Evolutionary conservation across 2,888 invertebrate genomes (phyloP), one percentile per base, ranked within the genome.

Genomic region (Cordilura impudica): DNA sequence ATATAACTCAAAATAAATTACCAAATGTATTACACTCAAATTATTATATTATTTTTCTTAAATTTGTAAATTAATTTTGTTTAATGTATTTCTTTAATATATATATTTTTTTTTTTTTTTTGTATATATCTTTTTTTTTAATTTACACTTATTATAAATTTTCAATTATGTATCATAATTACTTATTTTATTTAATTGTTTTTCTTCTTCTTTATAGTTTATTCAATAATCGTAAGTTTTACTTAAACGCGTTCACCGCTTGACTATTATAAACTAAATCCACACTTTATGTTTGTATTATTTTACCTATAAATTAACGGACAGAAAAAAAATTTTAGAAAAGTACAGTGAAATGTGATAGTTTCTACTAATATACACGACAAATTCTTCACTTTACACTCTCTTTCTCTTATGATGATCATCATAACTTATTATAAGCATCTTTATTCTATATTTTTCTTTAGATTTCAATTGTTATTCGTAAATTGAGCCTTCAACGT

Each of bases 401-500:
- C 31, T 31, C 4, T 26, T 26, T 26, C 26, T 26, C 26, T 26
- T 26, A 26, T 26, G 26, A 26, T 26, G 19, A 78, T 70, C 35
- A 70, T 74, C 26, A 70, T 65, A n/a, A n/a, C n/a, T n/a, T 14
- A 18, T 35, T 12, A 29, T 16, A 54, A 35, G 26, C 8, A 31
- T 35, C 29, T 71, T 61, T 54, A 47, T 49, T 56, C 47, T 16
- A 35, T 19, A 35, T 43, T 63, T 14, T 14, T 58, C 29, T 67
- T 61, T 65, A 14, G 19, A 70, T 35, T 54, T 69, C 67, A 60
- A 56, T 61, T 72, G 10, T 21, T 63, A 54, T 81, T 83, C 79
- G 82, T 82, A 83, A 83, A 83, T 81, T 83, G 83, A 86, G 83
- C 84, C 84, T 85, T 85, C 84, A 83, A 81, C 80, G 83, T 72